Percentiles rank a stretch among this genome's conserved stretches.
phyloP scores from a whole-genome alignment of 2,888 invertebrate species.

The Agelastica alni region DNA sequence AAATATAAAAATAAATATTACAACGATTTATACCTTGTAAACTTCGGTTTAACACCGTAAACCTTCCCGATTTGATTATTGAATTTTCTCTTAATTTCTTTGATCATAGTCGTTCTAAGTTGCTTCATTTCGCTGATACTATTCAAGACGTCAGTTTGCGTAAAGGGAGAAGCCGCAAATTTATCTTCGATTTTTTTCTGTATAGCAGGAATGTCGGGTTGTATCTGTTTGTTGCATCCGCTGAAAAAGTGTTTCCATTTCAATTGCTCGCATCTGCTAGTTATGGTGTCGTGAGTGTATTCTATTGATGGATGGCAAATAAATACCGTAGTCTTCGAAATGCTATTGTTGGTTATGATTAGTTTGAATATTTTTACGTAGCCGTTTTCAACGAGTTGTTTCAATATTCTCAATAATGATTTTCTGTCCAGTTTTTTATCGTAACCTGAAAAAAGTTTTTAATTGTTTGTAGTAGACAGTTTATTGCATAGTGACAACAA shows the following conservation, averaged over 20 bases:
- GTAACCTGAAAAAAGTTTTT: conserved; percentile 55
- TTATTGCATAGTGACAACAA: no score
- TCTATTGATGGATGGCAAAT: conserved; percentile 61
- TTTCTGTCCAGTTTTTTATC: conserved; percentile 66
- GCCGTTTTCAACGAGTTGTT: conserved; percentile 62
- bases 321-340: conserved; percentile 58
- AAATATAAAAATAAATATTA: background rate
- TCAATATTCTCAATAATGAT: conserved; percentile 65
- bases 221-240: conserved; percentile 28
- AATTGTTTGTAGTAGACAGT: no score
- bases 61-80: conserved; percentile 4
- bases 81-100: conserved; percentile 10
- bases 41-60: conserved; percentile 35
- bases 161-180: conserved; percentile 39
- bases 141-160: conserved; percentile 34
- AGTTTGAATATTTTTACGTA: conserved; percentile 62
- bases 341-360: conserved; percentile 56
- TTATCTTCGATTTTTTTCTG: conserved; percentile 26
- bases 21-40: conserved; percentile 20
- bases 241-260: conserved; percentile 60
- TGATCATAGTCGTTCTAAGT: conserved; percentile 11
- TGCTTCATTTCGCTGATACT: conserved; percentile 41
- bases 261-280: conserved; percentile 65
- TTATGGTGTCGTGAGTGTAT: conserved; percentile 59
- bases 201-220: conserved; percentile 13